These are phyloP conservation scores for Eupithecia abbreviata DNA, from an alignment of 2,888 invertebrate genomes.

Conservation along the genomic window DNA sequence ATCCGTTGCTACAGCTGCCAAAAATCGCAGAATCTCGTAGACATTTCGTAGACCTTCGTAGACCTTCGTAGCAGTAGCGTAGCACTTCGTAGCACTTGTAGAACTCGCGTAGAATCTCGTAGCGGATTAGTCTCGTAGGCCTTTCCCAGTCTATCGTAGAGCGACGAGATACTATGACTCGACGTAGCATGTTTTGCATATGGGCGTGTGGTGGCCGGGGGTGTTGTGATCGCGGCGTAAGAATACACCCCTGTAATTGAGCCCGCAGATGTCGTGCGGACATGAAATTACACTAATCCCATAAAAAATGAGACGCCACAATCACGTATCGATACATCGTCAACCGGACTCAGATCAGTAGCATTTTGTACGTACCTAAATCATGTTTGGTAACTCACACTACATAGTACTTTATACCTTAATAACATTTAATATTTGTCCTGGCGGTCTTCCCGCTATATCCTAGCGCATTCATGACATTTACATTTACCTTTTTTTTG, in stretches of 20 bases:
- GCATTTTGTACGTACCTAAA: too few relatives aligned
- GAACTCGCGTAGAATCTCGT: neutral
- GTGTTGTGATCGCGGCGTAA: neutral
- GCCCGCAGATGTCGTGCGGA: neutral
- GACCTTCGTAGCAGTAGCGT: neutral
- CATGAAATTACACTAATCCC: too few relatives aligned
- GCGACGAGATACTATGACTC: too few relatives aligned
- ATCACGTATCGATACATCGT: too few relatives aligned
- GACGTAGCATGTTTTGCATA: neutral
- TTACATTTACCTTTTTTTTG: neutral
- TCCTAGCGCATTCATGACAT: neutral
- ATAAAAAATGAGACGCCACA: too few relatives aligned
- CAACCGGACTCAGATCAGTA: too few relatives aligned
- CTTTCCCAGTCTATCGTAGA: neutral
- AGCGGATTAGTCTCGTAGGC: neutral
- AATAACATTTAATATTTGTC: neutral
- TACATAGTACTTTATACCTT: neutral
- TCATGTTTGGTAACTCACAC: neutral
- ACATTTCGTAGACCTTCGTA: neutral
- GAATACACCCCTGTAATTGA: neutral
- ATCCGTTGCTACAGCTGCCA: too few relatives aligned
- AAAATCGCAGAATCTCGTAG: neutral
- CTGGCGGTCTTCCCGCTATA: neutral
- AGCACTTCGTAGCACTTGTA: neutral
- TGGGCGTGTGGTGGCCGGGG: neutral